Percentiles rank a stretch among this genome's conserved stretches.
phyloP scores from a whole-genome alignment of 2,888 invertebrate genomes.

The Microctonus hyperodae region DNA sequence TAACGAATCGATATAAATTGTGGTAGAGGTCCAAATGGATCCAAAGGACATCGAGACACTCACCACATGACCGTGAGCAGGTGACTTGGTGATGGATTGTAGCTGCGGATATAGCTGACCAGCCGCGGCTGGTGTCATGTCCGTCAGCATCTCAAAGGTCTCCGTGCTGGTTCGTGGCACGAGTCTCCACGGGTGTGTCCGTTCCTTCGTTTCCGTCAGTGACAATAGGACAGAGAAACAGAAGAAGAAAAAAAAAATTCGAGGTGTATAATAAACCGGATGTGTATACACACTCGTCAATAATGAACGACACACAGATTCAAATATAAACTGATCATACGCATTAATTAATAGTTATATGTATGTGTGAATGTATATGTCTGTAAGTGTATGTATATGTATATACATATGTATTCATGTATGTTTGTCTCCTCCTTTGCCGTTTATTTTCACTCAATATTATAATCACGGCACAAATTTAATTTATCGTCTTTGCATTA shows the following conservation, averaged over 20 bases:
- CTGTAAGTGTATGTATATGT: no score
- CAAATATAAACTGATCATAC: background rate
- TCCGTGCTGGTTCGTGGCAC: conserved; percentile 39
- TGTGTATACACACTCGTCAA: background rate
- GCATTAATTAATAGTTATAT: background rate
- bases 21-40: background rate
- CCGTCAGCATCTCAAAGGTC: conserved; percentile 59
- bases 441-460: background rate
- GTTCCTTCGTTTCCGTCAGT: background rate
- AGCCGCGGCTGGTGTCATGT: conserved; percentile 63
- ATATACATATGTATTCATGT: no score
- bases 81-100: conserved; percentile 61
- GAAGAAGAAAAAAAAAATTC: background rate
- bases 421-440: background rate
- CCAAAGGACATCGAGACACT: conserved; percentile 43
- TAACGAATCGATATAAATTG: background rate
- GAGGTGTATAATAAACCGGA: background rate
- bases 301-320: background rate
- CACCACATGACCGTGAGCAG: conserved; percentile 62
- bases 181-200: conserved; percentile 13
- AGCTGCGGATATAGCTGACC: conserved; percentile 63
- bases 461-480: background rate
- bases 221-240: background rate
- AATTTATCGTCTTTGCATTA: background rate
- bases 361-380: no score